Base-by-base conservation (phyloP, 2,888 invertebrate genomes). In the Cephus spinipes region DNA sequence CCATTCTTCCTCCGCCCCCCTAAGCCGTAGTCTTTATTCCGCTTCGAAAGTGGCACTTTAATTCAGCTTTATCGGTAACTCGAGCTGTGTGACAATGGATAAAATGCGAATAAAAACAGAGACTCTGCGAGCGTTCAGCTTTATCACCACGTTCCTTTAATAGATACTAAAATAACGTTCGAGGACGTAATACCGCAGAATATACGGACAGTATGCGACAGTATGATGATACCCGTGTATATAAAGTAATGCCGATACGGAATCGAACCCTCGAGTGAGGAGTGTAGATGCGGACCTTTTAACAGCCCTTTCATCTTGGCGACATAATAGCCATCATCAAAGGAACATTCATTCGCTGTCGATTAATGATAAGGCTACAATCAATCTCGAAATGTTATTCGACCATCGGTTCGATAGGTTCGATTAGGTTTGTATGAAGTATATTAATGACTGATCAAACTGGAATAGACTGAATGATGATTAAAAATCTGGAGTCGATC, bases 301-400 rank as follows among this genome's bases (percentile, higher is more conserved):
- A 74, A 74, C 77, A 75, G 71, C 40, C 77, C 77, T 77, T 77
- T 77, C 77, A 77, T 74, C 74, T 75, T 69, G 35, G 40, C 74
- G 30, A 12, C 15, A 68, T 69, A 15, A 69, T 69, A 77, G 11
- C 30, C 30, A 32, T 68, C 33, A 55, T 77, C 75, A 75, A 75
- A 75, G 55, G 75, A 69, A 36, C 77, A 77, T 75, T 77, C 55
- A 55, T 74, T 75, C 32, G 40, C 30, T 32, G n/a, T 36, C 36
- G 30, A 36, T 71, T 71, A 32, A 30, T 71, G 71, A 71, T 71
- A 71, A 71, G 15, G 31, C 31, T 71, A 71, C 9, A 31, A 15
- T 71, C 31, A 55, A 23, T 55, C 55, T 55, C 23, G 1, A 55
- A 55, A 55, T 23, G 9, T 23, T 55, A 23, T 23, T 55, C 2